Conservation (phyloP, 2,113 vertebrate species). For the Tauraco erythrolophus region DNA sequence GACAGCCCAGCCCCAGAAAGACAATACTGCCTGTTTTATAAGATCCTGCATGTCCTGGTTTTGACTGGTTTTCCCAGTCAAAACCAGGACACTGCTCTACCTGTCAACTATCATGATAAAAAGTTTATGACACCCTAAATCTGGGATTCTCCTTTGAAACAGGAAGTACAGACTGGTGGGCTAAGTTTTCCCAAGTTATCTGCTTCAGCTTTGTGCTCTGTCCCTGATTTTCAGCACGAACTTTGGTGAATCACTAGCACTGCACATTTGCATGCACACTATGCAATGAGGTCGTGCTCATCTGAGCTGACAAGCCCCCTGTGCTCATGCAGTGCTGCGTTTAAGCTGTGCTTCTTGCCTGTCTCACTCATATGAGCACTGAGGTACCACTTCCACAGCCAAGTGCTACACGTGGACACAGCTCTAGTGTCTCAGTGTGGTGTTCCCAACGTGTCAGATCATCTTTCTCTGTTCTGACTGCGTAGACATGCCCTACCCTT, state of each 20-base stretch:
- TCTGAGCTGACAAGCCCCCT: not conserved
- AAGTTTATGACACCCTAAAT: not conserved
- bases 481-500: not conserved
- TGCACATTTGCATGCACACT: accelerated
- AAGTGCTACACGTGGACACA: not conserved
- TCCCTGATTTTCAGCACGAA: not conserved
- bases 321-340: accelerated
- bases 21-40: not conserved
- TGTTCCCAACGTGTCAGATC: not conserved
- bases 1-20: not conserved
- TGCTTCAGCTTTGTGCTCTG: not conserved
- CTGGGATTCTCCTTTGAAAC: not conserved
- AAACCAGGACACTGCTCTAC: too few species aligned
- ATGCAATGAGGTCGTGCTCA: not conserved
- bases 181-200: not conserved
- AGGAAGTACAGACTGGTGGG: not conserved
- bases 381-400: not conserved
- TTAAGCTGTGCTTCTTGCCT: not conserved
- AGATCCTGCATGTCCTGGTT: not conserved
- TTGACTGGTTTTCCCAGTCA: too few species aligned
- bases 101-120: not conserved
- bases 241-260: not conserved
- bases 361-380: not conserved
- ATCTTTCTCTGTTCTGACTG: not conserved
- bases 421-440: not conserved